phyloP scores from a whole-genome alignment of 2,797 vertebrate species.

The Erethizon dorsatum region DNA sequence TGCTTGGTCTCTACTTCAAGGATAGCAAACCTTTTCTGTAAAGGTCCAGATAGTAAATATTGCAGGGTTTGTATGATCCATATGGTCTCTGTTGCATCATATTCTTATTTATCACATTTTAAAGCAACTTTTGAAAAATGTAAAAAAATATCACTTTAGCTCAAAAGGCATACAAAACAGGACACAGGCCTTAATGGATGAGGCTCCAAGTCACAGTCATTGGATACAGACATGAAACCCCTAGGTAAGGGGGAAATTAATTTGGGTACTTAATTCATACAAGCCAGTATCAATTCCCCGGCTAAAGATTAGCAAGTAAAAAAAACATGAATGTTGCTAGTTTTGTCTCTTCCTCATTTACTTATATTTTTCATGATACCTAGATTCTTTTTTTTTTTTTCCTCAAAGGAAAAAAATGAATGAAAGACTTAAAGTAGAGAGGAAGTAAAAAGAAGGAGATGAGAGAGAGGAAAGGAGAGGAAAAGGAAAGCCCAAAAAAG shows the following conservation, averaged over 20 bases:
- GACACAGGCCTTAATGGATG: conserved; percentile 10
- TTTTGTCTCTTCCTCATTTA: conserved; percentile 32
- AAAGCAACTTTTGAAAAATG: not conserved
- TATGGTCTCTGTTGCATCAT: conserved; percentile 24
- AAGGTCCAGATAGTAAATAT: conserved; percentile 70
- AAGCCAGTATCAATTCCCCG: conserved; percentile 41
- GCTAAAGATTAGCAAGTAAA: conserved; percentile 61
- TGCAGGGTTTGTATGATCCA: conserved; percentile 60
- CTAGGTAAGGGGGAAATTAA: not conserved
- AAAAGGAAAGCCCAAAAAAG: not conserved
- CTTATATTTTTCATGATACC: conserved; percentile 13
- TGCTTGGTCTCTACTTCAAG: conserved; percentile 67
- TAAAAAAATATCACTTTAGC: not conserved
- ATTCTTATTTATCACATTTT: not conserved
- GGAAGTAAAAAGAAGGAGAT: not conserved
- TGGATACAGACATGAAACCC: conserved; percentile 26
- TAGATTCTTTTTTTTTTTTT: conserved; percentile 39
- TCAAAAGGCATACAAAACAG: conserved; percentile 10
- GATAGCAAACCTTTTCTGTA: conserved; percentile 51
- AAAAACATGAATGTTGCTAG: not conserved
- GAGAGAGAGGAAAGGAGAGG: not conserved
- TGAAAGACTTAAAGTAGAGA: not conserved
- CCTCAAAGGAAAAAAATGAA: not conserved
- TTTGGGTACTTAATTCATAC: not conserved
- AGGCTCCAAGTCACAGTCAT: conserved; percentile 15